Evolutionary conservation across 2,797 vertebrate species (phyloP), one percentile per base, ranked within the genome.

Genomic region (Chelonia mydas): DNA sequence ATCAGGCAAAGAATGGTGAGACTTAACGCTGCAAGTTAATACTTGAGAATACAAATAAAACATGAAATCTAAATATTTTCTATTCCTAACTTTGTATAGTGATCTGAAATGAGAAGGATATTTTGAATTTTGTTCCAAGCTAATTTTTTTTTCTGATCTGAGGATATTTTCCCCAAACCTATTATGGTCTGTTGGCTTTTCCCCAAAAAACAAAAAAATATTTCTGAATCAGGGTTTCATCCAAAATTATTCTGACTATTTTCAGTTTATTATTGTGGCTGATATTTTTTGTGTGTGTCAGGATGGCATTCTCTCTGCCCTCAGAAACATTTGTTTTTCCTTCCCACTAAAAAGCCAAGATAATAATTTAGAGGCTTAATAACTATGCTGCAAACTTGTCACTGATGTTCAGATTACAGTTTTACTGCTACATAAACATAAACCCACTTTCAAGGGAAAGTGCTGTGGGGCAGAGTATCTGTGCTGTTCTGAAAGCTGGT

Each of bases 361-460:
- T 92, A 97, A 97, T 96, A 97, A 92, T 91, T 92, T 92, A 95
- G 92, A 97, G 93, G 53, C 81, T 94, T 95, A 98, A 90, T 95
- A 96, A 93, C 88, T 93, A 89, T 97, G 91, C 86, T 93, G 94
- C 96, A 96, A 88, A 95, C 91, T 96, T 97, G 96, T 97, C 93
- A 90, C 23, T 97, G 94, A 97, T 96, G 90, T 94, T 96, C 94
- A 92, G 95, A 97, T 95, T 94, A 97, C 79, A 96, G 95, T 97
- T 98, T 97, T 97, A 98, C 92, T 96, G 93, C 96, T 97, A 33
- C 81, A 5, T 94, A 97, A 98, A 98, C 88, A 94, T 57, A 96
- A 97, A 85, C n/a, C 37, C 54, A 86, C 74, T 87, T 81, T 97
- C 85, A 93, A 96, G 93, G 65, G 65, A 81, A 95, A 91, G 76